Base-by-base conservation (phyloP, 1,140 invertebrate genomes). In the Lithobius niger region DNA sequence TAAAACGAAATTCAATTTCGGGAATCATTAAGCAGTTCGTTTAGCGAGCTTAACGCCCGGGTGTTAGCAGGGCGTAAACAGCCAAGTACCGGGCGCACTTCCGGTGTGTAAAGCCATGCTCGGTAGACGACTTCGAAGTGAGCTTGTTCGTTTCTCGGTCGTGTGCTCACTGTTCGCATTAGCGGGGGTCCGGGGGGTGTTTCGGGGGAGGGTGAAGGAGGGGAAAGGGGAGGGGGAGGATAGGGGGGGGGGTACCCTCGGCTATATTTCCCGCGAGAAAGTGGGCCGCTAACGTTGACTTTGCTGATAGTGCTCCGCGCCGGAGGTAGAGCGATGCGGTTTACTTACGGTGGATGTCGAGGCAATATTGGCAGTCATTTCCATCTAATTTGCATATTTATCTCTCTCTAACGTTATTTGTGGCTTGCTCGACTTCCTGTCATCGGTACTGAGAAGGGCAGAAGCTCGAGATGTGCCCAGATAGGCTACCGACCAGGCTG, bases 301-400 rank as follows among this genome's bases (percentile, higher is more conserved):
- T 45, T 10, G 43, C 43, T 50, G 48, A 25, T 50, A 50, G 27
- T 16, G 22, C 10, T 6, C 15, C 3, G 48, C 6, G 48, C 48
- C 3, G 6, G 22, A 26, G 3, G 24, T n/a, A n/a, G 21, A 22
- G 48, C 6, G 24, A 19, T 50, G 48, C 27, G 48, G 48, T 50
- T 50, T 50, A 27, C 48, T 50, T 50, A 50, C 6, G 48, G 13
- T 24, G 48, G 24, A 50, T 50, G 48, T 50, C 48, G 48, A 50
- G 19, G 48, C 48, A 50, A 50, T 50, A 50, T 50, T 50, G 48
- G 48, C 13, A 27, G 3, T 50, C 48, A 50, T 50, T 50, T 50
- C 13, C 48, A 50, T 50, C 48, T 50, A 22, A 50, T 50, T 50
- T 50, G 27, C 48, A 50, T 50, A 50, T 50, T 50, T 50, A 50